A percentile compares a stretch with the other conserved stretches of the same genome.
Evolutionary conservation across 2,113 vertebrate genomes (phyloP).

Genomic region (Pithys albifrons): DNA sequence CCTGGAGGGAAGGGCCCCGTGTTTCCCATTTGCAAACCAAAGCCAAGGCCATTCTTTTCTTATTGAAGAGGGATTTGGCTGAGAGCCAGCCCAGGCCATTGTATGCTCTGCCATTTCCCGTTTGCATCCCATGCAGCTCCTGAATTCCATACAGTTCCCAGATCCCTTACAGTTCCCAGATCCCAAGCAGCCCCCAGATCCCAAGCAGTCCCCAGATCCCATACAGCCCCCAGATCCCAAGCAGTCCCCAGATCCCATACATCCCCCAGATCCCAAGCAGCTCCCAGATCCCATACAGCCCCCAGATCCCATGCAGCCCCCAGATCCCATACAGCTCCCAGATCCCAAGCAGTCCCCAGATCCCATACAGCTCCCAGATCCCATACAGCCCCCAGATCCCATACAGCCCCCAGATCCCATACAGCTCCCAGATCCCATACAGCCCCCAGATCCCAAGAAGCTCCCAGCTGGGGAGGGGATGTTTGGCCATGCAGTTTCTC

Average conservation of each 20-base stretch:
- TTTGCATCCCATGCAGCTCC: not conserved
- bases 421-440: too few species aligned
- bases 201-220: too few species aligned
- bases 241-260: not conserved
- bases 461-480: not conserved
- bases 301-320: too few species aligned
- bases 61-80: not conserved
- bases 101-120: not conserved
- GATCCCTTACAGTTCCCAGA: too few species aligned
- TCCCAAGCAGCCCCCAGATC: too few species aligned
- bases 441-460: not conserved
- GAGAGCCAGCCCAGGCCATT: not conserved
- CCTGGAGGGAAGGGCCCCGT: not conserved
- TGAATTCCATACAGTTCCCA: too few species aligned
- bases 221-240: not conserved
- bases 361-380: too few species aligned
- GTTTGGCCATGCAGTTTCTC: conserved; percentile 9
- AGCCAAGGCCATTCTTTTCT: not conserved
- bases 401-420: too few species aligned
- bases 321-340: too few species aligned
- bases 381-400: too few species aligned
- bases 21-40: not conserved
- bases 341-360: too few species aligned
- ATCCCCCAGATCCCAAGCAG: not conserved
- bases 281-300: too few species aligned